Evolutionary conservation across 2,888 invertebrate species (phyloP), one percentile per base, ranked within the genome.

Genomic region (Harmothoe impar): DNA sequence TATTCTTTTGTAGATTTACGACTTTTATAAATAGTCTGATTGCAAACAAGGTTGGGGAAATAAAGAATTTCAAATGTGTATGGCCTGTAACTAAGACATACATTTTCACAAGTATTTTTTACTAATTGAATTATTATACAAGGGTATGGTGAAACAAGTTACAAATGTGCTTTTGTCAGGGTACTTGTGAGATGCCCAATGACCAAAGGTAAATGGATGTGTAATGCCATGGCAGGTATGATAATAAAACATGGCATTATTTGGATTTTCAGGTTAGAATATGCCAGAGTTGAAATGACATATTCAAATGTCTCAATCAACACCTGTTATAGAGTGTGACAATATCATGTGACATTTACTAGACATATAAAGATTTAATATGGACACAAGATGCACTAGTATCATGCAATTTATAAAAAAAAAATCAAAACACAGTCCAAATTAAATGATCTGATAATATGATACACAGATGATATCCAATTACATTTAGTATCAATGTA

Each of bases 381-480:
- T 81, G n/a, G 81, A 81, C 81, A 81, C 81, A 81, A 81, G 81
- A 81, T 81, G 81, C 81, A 81, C 81, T 81, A 81, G 20, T 77
- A 25, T 81, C 81, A 81, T 81, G 81, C 81, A 81, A 77, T 77
- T 77, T 77, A 33, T 23, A 12, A 23, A 35, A 81, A 33, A 81
- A 81, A 33, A 33, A 35, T 10, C 5, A 23, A 15, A 81, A 35
- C 17, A 77, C 81, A 81, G 43, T 81, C 72, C 72, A 72, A 72
- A 72, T 72, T 5, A 62, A 29, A 29, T 15, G 1, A 33, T 35
- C 35, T 35, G 15, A 81, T n/a, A n/a, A n/a, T 33, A 43, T 81
- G 33, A 43, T 81, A 81, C 81, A 81, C 81, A 81, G 20, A 77
- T 62, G 77, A 77, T 81, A 81, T 81, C 43, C 81, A 81, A 35